A percentile compares a stretch with the other conserved stretches of the same genome.
phyloP scores from a whole-genome alignment of 2,888 invertebrate species.

The Scelioninae gen. 1 region DNA sequence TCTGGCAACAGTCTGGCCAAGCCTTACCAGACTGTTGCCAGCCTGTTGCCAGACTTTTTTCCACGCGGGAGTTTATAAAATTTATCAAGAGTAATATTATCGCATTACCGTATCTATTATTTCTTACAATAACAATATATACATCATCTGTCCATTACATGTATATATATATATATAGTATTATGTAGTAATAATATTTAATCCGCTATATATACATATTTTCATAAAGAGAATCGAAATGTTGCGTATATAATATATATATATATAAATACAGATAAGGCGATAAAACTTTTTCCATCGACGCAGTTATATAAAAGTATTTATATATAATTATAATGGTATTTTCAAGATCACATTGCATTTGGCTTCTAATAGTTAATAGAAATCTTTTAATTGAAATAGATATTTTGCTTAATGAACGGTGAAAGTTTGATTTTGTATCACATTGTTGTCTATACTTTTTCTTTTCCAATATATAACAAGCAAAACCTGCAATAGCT shows the following conservation, averaged over 20 bases:
- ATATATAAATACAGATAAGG: constrained; percentile 20
- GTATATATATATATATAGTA: too few relatives aligned
- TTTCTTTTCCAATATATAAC: constrained; percentile 35
- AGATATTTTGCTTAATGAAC: constrained; percentile 64
- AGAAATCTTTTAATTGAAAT: constrained; percentile 54
- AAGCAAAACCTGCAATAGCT: constrained; percentile 29
- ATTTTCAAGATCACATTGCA: constrained; percentile 50
- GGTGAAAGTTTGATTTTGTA: constrained; percentile 59
- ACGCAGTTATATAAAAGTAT: too few relatives aligned
- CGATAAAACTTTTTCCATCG: constrained; percentile 2
- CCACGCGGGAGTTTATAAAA: too few relatives aligned
- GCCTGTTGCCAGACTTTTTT: too few relatives aligned
- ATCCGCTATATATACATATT: too few relatives aligned
- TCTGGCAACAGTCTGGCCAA: too few relatives aligned
- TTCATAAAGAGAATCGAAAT: constrained; percentile 24
- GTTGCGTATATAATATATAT: constrained; percentile 9
- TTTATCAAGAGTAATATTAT: too few relatives aligned
- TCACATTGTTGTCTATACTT: constrained; percentile 50
- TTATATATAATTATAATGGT: constrained; percentile 28
- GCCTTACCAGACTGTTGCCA: too few relatives aligned
- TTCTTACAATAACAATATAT: too few relatives aligned
- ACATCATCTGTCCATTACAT: too few relatives aligned
- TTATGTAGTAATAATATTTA: too few relatives aligned
- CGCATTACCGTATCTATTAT: too few relatives aligned
- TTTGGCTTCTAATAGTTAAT: constrained; percentile 14